Evolutionary conservation across 2,888 invertebrate species (phyloP).

Genomic region (Pollenia labialis): DNA sequence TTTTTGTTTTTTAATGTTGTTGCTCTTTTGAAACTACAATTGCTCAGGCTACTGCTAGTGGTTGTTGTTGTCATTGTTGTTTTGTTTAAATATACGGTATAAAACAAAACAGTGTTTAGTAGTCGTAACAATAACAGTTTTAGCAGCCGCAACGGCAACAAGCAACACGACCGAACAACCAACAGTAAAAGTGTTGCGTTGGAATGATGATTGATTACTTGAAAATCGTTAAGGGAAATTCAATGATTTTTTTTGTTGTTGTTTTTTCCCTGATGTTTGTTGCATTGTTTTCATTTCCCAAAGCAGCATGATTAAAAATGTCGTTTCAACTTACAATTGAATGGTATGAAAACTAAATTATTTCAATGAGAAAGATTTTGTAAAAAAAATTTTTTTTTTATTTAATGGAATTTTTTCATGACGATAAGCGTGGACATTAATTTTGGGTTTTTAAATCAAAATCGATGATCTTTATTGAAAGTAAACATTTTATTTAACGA

Average conservation of each 20-base stretch:
- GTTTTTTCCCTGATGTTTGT: not conserved
- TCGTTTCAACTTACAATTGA: conserved; percentile 26
- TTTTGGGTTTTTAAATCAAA: no score
- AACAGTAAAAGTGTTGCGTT: conserved; percentile 75
- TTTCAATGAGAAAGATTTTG: not conserved
- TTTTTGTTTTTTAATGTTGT: not conserved
- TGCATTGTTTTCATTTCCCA: conserved; percentile 45
- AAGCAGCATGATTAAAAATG: conserved; percentile 51
- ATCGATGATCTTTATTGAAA: no score
- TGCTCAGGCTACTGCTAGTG: conserved; percentile 13
- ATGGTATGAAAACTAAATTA: conserved; percentile 58
- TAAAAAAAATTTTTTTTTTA: no score
- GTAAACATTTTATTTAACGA: no score
- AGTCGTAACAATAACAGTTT: conserved; percentile 49
- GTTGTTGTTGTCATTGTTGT: conserved; percentile 50
- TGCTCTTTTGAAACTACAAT: not conserved
- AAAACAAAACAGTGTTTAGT: conserved; percentile 50
- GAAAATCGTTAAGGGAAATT: conserved; percentile 48
- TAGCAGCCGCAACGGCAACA: conserved; percentile 35
- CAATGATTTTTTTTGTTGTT: conserved; percentile 33
- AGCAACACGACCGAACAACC: conserved; percentile 2
- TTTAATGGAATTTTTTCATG: no score
- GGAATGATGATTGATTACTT: conserved; percentile 76
- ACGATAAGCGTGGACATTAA: no score
- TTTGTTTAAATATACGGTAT: not conserved